phyloP scores from a whole-genome alignment of 2,888 invertebrate species.

The Ellobium chinense region DNA sequence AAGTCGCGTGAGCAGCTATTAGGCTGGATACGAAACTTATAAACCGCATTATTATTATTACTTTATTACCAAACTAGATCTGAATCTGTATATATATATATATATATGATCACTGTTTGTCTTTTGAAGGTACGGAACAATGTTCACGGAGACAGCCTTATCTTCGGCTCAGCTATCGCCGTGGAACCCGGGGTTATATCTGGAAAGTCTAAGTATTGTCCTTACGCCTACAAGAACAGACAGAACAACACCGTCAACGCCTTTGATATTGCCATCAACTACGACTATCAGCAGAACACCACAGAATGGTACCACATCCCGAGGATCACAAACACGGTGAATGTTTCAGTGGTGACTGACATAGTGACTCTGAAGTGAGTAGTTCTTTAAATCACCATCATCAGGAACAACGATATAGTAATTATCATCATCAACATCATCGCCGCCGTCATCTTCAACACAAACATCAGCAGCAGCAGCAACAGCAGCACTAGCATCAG shows the following conservation, averaged over 20 bases:
- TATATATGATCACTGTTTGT: no score
- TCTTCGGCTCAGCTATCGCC: conserved; percentile 74
- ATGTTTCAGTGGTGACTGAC: conserved; percentile 58
- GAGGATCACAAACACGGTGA: conserved; percentile 55
- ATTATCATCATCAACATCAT: neutral
- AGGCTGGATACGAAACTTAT: no score
- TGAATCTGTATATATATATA: neutral
- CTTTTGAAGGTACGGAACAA: conserved; percentile 70
- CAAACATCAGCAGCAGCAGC: no score
- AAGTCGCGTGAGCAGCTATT: no score
- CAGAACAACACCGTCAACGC: conserved; percentile 55
- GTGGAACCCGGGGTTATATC: conserved; percentile 59
- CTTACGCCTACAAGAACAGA: conserved; percentile 69
- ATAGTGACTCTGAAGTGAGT: conserved; percentile 65
- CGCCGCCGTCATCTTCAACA: neutral
- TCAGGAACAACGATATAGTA: no score
- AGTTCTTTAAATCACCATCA: no score
- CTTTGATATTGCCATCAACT: conserved; percentile 69
- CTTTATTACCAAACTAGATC: neutral
- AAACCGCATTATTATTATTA: no score
- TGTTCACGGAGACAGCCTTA: conserved; percentile 65
- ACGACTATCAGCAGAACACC: conserved; percentile 65
- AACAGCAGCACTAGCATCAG: no score
- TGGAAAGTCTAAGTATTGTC: conserved; percentile 56
- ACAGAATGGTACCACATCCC: conserved; percentile 72